These are phyloP conservation scores for Callyntrura sp. DNA, from an alignment of 2,888 invertebrate genomes.

Conservation along the genomic window DNA sequence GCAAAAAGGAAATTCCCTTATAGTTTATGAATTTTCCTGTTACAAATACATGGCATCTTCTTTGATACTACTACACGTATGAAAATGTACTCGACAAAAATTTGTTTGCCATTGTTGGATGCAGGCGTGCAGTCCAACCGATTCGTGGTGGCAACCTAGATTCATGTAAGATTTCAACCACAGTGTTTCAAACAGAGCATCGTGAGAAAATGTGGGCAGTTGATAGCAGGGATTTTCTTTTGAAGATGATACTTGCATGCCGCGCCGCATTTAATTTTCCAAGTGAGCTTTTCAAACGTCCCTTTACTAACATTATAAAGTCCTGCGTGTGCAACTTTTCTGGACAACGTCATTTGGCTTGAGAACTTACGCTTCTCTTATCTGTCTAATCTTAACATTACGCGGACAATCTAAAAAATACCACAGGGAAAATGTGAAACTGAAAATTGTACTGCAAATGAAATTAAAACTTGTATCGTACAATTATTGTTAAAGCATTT, in stretches of 20 bases:
- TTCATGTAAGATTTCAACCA: no score
- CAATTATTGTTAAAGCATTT: neutral
- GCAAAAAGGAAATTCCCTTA: no score
- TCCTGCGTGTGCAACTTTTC: neutral
- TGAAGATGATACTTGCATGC: neutral
- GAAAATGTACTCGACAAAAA: no score
- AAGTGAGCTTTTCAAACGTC: neutral
- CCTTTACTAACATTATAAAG: neutral
- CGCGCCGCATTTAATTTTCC: neutral
- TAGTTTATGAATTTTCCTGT: no score
- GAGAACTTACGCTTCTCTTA: neutral
- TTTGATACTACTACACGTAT: neutral
- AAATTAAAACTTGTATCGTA: neutral
- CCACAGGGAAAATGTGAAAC: neutral
- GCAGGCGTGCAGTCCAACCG: no score
- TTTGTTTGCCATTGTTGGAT: no score
- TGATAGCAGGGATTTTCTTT: no score
- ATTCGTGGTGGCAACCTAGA: no score
- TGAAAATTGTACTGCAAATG: neutral
- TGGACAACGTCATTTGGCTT: conserved; percentile 24
- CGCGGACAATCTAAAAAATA: neutral
- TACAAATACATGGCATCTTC: neutral
- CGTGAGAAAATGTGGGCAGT: conserved; percentile 35
- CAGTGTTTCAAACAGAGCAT: no score
- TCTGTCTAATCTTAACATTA: neutral